phyloP scores from a whole-genome alignment of 2,888 invertebrate genomes.

The Troides oblongomaculatus region DNA sequence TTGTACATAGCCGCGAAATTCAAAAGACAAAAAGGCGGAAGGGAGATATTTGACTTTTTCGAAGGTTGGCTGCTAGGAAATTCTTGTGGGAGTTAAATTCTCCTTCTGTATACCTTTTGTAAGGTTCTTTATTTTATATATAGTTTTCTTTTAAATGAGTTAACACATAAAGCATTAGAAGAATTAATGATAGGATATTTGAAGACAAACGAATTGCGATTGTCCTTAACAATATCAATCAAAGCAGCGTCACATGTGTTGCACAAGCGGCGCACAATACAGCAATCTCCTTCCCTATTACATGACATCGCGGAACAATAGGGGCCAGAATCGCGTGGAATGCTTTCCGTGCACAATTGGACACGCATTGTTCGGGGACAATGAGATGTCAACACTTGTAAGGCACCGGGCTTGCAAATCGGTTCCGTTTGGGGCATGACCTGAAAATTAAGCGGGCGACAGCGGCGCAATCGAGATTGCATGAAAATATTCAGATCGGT shows the following conservation, averaged over 20 bases:
- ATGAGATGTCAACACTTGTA: slow-evolving; percentile 46
- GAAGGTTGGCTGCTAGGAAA: too few species aligned
- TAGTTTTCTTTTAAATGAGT: too few species aligned
- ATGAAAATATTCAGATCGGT: too few species aligned
- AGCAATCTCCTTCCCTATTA: slow-evolving; percentile 12
- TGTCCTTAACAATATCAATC: slow-evolving; percentile 12
- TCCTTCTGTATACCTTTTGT: too few species aligned
- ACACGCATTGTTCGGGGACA: slow-evolving; percentile 51
- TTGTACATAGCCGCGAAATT: too few species aligned
- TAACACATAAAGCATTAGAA: too few species aligned
- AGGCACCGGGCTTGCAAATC: slow-evolving; percentile 48
- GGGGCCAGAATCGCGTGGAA: slow-evolving; percentile 17
- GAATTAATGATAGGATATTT: too few species aligned
- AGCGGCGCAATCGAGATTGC: not conserved
- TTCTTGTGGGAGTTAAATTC: too few species aligned
- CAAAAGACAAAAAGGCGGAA: too few species aligned
- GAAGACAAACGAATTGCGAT: not conserved
- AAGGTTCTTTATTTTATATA: too few species aligned
- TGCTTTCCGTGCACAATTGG: slow-evolving; percentile 23
- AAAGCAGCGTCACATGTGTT: slow-evolving; percentile 16
- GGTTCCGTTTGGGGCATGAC: slow-evolving; percentile 28
- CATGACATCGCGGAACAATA: slow-evolving; percentile 5
- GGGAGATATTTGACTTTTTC: too few species aligned
- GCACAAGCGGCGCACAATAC: slow-evolving; percentile 12
- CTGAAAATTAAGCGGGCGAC: slow-evolving; percentile 16